Evolutionary conservation across 2,797 vertebrate genomes (phyloP).

Genomic region (Alcedo atthis): DNA sequence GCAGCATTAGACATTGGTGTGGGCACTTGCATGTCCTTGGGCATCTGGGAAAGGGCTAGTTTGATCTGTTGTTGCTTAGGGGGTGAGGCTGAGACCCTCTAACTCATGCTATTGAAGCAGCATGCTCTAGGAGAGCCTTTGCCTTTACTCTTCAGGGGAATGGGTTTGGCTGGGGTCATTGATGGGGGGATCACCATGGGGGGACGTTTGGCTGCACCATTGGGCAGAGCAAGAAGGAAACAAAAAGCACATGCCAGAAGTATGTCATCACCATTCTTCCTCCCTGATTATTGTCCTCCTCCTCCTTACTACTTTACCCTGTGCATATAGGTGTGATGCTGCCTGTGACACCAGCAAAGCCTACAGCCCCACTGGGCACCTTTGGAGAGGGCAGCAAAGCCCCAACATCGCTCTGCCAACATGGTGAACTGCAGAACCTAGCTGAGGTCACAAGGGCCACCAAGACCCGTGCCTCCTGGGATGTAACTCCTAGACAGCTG

Average conservation of each 20-base stretch:
- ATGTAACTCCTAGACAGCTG: slow-evolving; percentile 39
- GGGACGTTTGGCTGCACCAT: neutral
- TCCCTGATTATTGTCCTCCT: neutral
- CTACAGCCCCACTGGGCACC: neutral
- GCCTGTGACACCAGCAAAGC: slow-evolving; percentile 12
- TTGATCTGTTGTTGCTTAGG: neutral
- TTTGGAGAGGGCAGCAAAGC: slow-evolving; percentile 20
- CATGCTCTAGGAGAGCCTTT: neutral
- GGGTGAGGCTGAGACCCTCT: neutral
- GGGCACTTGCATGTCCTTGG: neutral
- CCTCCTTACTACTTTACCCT: neutral
- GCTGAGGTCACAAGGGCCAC: slow-evolving; percentile 51
- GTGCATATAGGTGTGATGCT: slow-evolving; percentile 25
- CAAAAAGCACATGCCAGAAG: rapidly evolving
- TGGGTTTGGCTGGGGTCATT: neutral
- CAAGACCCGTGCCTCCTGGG: slow-evolving; percentile 70
- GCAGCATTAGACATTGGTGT: neutral
- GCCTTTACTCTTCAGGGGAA: neutral
- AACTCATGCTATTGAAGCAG: rapidly evolving
- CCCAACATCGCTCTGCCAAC: slow-evolving; percentile 59
- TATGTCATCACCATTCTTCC: neutral
- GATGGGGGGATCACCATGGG: neutral
- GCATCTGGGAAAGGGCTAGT: neutral
- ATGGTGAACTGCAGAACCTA: slow-evolving; percentile 48
- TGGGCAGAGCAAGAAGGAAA: neutral